Percentiles rank a stretch among this genome's conserved stretches.
These are phyloP conservation scores for Ceratina japonica DNA, from an alignment of 1,140 invertebrate genomes.

Conservation along the genomic window DNA sequence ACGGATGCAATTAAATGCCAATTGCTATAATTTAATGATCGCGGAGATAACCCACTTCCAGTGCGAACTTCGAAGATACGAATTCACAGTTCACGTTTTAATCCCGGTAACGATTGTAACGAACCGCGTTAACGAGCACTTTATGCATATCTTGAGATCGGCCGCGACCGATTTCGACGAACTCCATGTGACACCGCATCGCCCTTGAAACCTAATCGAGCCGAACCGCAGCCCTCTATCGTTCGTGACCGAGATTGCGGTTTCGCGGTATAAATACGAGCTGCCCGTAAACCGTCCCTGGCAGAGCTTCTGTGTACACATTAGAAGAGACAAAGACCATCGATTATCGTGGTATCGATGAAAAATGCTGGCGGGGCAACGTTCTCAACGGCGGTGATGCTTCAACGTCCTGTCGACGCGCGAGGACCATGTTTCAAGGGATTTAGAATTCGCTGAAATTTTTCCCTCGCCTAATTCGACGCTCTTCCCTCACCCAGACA, in stretches of 20 bases:
- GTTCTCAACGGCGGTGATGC: background rate
- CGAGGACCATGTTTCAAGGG: conserved; percentile 6
- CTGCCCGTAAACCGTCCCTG: background rate
- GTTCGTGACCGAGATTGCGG: conserved; percentile 43
- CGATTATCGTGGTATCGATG: conserved; percentile 42
- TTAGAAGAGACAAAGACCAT: conserved; percentile 33
- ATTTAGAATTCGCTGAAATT: conserved; percentile 22
- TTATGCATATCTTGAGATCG: background rate
- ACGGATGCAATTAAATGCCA: background rate
- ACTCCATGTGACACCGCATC: conserved; percentile 27
- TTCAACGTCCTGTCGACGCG: conserved; percentile 40
- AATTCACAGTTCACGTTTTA: background rate
- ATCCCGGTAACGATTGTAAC: background rate
- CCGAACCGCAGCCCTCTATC: conserved; percentile 31
- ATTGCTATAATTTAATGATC: background rate
- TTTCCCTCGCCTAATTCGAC: background rate
- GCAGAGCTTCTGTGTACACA: conserved; percentile 16
- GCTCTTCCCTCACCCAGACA: too few relatives aligned
- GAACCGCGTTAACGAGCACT: background rate
- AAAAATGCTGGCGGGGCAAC: conserved; percentile 24
- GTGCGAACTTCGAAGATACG: background rate
- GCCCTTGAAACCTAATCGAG: conserved; percentile 47
- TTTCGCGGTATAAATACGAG: conserved; percentile 30
- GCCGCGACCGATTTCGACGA: background rate
- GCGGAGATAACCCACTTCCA: too few relatives aligned